These are phyloP conservation scores for Campylorhamphus procurvoides DNA, from an alignment of 2,113 vertebrate genomes.

Conservation along the genomic window DNA sequence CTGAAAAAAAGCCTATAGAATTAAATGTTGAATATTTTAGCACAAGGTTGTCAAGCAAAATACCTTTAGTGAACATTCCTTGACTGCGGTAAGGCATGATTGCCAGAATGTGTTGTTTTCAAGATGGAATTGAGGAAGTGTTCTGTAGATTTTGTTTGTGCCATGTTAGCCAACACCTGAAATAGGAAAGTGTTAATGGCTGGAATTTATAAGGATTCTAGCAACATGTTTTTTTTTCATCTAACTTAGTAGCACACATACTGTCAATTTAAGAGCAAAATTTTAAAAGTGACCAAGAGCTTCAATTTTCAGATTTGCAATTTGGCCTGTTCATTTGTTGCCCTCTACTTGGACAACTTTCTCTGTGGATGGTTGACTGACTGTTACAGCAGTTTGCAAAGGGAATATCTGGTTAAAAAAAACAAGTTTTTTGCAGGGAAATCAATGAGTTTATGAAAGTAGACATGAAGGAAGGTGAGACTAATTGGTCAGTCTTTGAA, in stretches of 20 bases:
- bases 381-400: neutral
- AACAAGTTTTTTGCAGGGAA: neutral
- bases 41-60: neutral
- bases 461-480: fast-evolving
- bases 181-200: neutral
- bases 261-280: neutral
- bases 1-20: neutral
- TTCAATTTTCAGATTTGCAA: neutral
- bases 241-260: neutral
- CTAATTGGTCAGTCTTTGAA: neutral
- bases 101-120: neutral
- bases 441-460: neutral
- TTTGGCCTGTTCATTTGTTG: neutral
- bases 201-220: neutral
- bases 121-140: neutral
- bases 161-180: neutral
- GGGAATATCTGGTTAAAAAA: neutral
- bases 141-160: neutral
- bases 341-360: neutral
- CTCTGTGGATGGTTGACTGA: neutral
- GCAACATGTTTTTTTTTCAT: neutral
- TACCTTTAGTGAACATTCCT: neutral
- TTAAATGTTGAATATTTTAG: neutral
- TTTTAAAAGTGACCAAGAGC: neutral
- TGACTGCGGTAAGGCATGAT: neutral